phyloP scores from a whole-genome alignment of 2,888 invertebrate genomes.

The Acrobasis repandana region DNA sequence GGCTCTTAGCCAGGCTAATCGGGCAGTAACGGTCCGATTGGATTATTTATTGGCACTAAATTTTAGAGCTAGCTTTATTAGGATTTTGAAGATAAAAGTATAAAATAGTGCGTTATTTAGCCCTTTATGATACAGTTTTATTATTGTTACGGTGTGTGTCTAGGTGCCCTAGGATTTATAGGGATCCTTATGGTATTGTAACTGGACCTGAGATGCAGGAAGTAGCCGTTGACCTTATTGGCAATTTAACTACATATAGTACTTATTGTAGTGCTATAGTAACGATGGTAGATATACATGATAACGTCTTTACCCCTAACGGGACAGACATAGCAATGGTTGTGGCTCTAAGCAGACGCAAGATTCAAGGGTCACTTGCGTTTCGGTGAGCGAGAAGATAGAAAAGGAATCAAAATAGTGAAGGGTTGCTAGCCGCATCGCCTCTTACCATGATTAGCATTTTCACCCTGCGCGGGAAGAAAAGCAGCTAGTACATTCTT shows the following conservation, averaged over 20 bases:
- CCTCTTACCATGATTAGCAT: no score
- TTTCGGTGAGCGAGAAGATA: no score
- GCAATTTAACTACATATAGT: background rate
- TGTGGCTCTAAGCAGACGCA: no score
- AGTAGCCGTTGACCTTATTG: background rate
- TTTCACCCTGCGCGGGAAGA: no score
- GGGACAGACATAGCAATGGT: no score
- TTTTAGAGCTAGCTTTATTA: constrained; percentile 71
- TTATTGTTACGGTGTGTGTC: constrained; percentile 25
- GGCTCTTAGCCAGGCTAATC: constrained; percentile 47
- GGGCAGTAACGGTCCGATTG: constrained; percentile 63
- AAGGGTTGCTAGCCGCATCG: no score
- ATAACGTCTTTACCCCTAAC: no score
- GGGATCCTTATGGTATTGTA: background rate
- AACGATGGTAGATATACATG: no score
- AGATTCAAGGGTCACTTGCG: no score
- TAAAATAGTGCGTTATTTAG: constrained; percentile 52
- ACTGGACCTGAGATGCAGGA: background rate
- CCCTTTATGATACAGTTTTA: constrained; percentile 35
- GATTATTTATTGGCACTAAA: constrained; percentile 73
- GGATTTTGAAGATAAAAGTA: constrained; percentile 57
- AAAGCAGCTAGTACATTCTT: no score
- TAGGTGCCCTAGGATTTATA: constrained; percentile 29
- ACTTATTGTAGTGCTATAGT: background rate
- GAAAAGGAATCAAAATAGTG: no score